phyloP scores from a whole-genome alignment of 2,888 invertebrate species.

The Drosophila crucigera region DNA sequence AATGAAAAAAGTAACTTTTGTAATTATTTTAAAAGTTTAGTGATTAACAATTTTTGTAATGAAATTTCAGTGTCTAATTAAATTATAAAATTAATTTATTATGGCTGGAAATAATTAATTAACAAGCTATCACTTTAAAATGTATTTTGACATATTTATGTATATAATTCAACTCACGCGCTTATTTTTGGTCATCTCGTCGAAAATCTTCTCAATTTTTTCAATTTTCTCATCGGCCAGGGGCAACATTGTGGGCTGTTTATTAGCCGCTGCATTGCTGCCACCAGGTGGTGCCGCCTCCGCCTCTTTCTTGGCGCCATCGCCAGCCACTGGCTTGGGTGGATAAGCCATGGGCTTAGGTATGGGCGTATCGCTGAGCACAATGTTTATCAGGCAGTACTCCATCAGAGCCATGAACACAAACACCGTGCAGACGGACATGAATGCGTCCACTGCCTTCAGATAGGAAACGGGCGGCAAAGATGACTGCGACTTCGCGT shows the following conservation, averaged over 20 bases:
- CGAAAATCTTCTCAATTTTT: conserved; percentile 85
- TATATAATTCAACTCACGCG: conserved; percentile 63
- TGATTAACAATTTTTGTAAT: neutral
- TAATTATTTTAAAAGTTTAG: neutral
- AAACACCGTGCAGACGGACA: conserved; percentile 96
- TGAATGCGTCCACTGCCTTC: conserved; percentile 96
- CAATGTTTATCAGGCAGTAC: conserved; percentile 93
- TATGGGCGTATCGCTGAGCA: conserved; percentile 84
- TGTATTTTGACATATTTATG: neutral
- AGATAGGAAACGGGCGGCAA: conserved; percentile 96
- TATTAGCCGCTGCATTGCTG: conserved; percentile 54
- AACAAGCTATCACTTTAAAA: neutral
- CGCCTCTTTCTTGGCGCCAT: conserved; percentile 77
- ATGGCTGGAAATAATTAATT: neutral
- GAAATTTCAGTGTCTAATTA: neutral
- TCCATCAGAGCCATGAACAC: conserved; percentile 98
- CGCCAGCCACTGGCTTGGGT: conserved; percentile 83
- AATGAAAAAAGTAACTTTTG: neutral
- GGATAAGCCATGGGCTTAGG: conserved; percentile 85
- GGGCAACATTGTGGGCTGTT: conserved; percentile 69
- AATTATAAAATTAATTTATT: neutral
- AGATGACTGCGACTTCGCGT: conserved; percentile 97
- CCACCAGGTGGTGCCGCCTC: conserved; percentile 67
- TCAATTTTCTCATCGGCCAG: conserved; percentile 83
- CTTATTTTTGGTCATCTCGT: conserved; percentile 84